Conservation (phyloP, 92 coral and sea anemone genomes). For the Blastomussa wellsi region DNA sequence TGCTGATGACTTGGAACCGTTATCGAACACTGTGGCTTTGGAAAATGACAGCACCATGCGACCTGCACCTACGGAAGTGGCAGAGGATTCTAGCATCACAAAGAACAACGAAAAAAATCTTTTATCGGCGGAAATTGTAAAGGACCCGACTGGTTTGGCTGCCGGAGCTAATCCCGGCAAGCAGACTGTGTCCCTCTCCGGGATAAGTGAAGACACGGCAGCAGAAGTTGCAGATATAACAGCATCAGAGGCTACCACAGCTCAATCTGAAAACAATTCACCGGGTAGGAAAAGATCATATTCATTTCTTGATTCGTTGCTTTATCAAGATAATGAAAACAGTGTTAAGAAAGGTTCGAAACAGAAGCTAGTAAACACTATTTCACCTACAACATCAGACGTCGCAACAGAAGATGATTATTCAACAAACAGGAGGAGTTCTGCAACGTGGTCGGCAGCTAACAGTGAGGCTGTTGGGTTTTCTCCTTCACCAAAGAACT, state of each 20-base stretch:
- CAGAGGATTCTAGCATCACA: not conserved
- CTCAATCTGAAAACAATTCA: not conserved
- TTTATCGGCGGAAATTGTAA: not conserved
- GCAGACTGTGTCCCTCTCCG: not conserved
- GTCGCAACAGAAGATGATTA: not conserved
- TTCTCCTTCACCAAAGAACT: not conserved
- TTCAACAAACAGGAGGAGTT: not conserved
- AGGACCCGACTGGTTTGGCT: not conserved
- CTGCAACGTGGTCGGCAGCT: not conserved
- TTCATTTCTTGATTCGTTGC: not conserved
- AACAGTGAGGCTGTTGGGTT: not conserved
- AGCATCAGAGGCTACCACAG: not conserved
- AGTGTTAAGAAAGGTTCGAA: not conserved
- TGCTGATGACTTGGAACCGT: not conserved
- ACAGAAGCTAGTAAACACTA: not conserved
- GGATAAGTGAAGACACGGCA: not conserved
- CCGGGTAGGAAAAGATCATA: not conserved
- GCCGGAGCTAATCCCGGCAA: too few species aligned
- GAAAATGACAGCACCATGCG: not conserved
- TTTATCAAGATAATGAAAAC: not conserved
- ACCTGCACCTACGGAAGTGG: not conserved
- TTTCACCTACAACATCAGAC: not conserved
- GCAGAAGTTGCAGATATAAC: not conserved
- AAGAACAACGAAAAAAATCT: not conserved
- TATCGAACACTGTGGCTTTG: not conserved